Evolutionary conservation across 2,113 vertebrate genomes (phyloP), one percentile per base, ranked within the genome.

Genomic region (Labeo rohita): DNA sequence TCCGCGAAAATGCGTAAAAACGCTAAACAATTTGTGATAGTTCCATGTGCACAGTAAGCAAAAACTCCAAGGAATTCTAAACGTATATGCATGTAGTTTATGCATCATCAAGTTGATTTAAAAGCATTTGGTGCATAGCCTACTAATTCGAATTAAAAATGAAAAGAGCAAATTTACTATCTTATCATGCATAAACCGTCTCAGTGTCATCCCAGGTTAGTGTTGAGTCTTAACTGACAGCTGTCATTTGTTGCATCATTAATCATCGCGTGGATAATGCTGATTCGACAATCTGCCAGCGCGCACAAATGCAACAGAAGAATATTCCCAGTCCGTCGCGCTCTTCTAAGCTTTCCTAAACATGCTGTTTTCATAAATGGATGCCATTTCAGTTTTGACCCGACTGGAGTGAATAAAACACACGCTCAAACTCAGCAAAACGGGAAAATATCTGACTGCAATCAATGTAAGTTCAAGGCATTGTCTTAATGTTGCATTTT

Each of bases 231-330:
- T 70, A 76, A 72, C 11, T 56, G 84, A 85, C 63, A 85, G 49
- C 49, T 80, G 84, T 59, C 76, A 80, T 49, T 34, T 47, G 79
- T 81, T 49, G 79, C 79, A 65, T 65, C 78, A 49, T 80, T 49
- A 23, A 47, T 59, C 78, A 49, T 28, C 61, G 43, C 79, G 59
- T n/a, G n/a, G 13, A 49, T 66, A 66, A 65, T 16, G 79, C 79
- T 80, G 79, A 80, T 65, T 81, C 59, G 43, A 81, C 79, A 66
- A 81, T 81, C 79, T 18, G 59, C n/a, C 79, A 11, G 59, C 13
- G 79, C 59, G 79, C 59, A 59, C 59, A 47, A 2, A 28, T n/a
- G 54, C 77, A 61, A 79, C 54, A 45, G 12, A 5, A 47, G 34
- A 21, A 79, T 43, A 54, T n/a, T 12, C 50, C n/a, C 59, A 16